Conservation (phyloP, 2,888 invertebrate genomes). For the Digitonthophagus gazella region DNA sequence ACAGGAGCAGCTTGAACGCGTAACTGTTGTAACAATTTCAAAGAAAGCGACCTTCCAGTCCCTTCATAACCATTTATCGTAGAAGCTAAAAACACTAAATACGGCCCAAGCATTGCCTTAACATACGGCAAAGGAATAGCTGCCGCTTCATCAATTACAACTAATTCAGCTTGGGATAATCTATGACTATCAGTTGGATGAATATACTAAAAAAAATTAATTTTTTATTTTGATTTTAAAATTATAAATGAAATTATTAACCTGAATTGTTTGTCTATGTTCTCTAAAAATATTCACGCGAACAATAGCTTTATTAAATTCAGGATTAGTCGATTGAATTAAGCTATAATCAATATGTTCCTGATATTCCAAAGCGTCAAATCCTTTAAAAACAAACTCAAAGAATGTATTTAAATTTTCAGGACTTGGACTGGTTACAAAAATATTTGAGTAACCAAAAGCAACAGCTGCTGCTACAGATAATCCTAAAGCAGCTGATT, state of each 20-base stretch:
- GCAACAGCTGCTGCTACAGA: slow-evolving; percentile 85
- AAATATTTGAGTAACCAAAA: slow-evolving; percentile 84
- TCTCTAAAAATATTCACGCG: slow-evolving; percentile 88
- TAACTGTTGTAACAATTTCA: slow-evolving; percentile 91
- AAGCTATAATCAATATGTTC: slow-evolving; percentile 96
- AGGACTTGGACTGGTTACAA: slow-evolving; percentile 96
- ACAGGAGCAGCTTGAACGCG: slow-evolving; percentile 60
- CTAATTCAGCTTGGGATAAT: slow-evolving; percentile 88
- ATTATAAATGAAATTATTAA: slow-evolving; percentile 42
- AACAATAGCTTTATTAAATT: slow-evolving; percentile 94
- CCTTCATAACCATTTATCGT: slow-evolving; percentile 99
- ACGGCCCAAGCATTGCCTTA: slow-evolving; percentile 84
- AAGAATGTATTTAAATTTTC: slow-evolving; percentile 97
- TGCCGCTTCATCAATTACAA: slow-evolving; percentile 98
- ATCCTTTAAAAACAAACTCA: slow-evolving; percentile 93
- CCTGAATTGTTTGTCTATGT: slow-evolving; percentile 91
- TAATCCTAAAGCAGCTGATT: slow-evolving; percentile 95
- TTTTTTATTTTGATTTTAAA: too few species aligned
- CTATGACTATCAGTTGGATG: slow-evolving; percentile 87
- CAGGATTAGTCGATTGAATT: slow-evolving; percentile 91
- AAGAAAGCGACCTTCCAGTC: slow-evolving; percentile 91
- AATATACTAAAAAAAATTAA: slow-evolving; percentile 71
- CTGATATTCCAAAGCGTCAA: slow-evolving; percentile 90
- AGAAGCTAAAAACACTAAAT: slow-evolving; percentile 92
- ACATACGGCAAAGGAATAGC: slow-evolving; percentile 95